Conservation (phyloP, 2,113 vertebrate species). For the Quiscalus mexicanus region DNA sequence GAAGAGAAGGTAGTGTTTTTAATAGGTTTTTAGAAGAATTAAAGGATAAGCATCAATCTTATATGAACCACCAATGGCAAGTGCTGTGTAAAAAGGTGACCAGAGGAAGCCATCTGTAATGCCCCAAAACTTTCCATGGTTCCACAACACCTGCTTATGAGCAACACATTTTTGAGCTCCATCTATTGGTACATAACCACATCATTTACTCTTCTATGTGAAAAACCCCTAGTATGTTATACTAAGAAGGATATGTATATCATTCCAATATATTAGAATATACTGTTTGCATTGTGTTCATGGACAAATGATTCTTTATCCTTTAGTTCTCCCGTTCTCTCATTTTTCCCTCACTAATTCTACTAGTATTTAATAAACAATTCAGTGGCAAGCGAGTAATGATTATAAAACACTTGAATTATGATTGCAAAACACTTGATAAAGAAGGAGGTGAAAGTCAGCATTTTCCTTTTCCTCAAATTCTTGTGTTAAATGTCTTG, state of each 20-base stretch:
- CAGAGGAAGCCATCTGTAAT: not conserved
- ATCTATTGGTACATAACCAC: not conserved
- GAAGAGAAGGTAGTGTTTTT: not conserved
- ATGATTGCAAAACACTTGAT: not conserved
- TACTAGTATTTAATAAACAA: not conserved
- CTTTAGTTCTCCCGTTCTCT: not conserved
- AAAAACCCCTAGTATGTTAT: not conserved
- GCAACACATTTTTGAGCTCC: not conserved
- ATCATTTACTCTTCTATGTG: not conserved
- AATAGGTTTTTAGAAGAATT: not conserved
- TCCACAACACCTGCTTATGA: not conserved
- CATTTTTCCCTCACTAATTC: not conserved
- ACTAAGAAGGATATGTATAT: not conserved
- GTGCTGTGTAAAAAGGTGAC: not conserved
- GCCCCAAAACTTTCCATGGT: not conserved
- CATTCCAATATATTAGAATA: not conserved
- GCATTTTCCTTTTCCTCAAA: not conserved
- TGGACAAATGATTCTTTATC: not conserved
- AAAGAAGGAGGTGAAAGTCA: not conserved
- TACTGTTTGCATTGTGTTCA: not conserved
- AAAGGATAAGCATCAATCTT: not conserved
- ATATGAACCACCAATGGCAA: not conserved
- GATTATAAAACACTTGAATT: not conserved
- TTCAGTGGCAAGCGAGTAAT: not conserved
- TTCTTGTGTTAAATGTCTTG: not conserved